Conservation (phyloP, 2,797 vertebrate genomes). For the Steatocranus sp. region DNA sequence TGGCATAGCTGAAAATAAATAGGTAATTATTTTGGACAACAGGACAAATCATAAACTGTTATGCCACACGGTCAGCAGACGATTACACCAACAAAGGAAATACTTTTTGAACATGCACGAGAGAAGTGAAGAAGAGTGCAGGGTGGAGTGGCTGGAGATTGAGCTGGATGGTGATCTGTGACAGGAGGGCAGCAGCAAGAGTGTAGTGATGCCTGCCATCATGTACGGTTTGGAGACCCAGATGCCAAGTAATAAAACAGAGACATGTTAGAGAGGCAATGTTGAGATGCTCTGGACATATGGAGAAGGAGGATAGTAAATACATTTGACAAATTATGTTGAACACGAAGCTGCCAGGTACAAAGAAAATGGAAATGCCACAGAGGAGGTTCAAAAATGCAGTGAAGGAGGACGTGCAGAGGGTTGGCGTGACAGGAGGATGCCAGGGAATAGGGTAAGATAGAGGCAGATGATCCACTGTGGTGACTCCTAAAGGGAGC, state of each 20-base stretch:
- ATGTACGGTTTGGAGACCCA: not conserved
- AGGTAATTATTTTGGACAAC: not conserved
- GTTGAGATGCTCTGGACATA: not conserved
- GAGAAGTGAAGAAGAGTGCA: not conserved
- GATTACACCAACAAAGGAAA: not conserved
- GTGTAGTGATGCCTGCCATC: not conserved
- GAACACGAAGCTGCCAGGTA: not conserved
- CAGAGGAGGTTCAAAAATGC: not conserved
- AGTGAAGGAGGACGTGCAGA: fast-evolving
- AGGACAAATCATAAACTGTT: not conserved
- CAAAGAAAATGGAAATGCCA: not conserved
- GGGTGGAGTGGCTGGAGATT: fast-evolving
- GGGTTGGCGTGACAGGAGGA: not conserved
- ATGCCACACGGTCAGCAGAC: fast-evolving
- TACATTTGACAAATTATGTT: not conserved
- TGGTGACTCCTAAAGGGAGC: not conserved
- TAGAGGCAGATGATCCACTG: not conserved
- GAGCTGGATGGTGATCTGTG: fast-evolving
- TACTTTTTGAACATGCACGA: not conserved
- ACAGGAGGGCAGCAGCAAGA: fast-evolving
- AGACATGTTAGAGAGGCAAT: not conserved
- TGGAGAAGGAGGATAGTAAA: fast-evolving
- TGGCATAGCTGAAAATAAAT: not conserved
- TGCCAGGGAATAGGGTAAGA: not conserved
- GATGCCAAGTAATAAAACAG: not conserved